These are phyloP conservation scores for Microcebus ravelobensis DNA, from an alignment of 2,113 vertebrate genomes.

Conservation along the genomic window DNA sequence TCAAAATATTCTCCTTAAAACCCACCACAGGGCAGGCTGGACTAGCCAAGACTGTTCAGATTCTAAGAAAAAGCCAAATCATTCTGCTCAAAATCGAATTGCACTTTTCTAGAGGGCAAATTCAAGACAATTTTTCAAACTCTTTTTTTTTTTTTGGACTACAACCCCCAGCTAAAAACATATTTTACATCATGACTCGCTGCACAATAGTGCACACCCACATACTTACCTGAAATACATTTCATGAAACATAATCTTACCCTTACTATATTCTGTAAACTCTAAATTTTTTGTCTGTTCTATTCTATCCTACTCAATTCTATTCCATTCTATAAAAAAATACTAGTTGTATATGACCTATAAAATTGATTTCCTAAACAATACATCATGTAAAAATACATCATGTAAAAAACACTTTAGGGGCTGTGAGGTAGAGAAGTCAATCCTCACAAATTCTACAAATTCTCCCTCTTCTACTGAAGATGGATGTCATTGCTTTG, in stretches of 20 bases:
- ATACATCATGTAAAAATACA: not conserved
- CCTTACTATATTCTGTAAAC: not conserved
- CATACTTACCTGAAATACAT: not conserved
- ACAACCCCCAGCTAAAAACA: not conserved
- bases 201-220: not conserved
- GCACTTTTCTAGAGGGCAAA: not conserved
- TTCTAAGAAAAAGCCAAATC: not conserved
- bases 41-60: not conserved
- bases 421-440: not conserved
- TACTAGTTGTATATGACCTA: not conserved
- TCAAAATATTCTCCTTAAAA: constrained; percentile 35
- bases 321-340: not conserved
- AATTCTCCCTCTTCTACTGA: not conserved
- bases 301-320: not conserved
- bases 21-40: not conserved
- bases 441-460: not conserved
- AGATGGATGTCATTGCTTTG: not conserved
- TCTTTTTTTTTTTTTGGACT: not conserved
- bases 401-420: not conserved
- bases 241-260: constrained; percentile 8
- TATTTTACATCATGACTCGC: not conserved
- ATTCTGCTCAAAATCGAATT: not conserved
- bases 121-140: constrained; percentile 5
- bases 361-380: not conserved
- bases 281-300: not conserved